phyloP scores from a whole-genome alignment of 1,140 invertebrate species.

The Apolygus lucorum region DNA sequence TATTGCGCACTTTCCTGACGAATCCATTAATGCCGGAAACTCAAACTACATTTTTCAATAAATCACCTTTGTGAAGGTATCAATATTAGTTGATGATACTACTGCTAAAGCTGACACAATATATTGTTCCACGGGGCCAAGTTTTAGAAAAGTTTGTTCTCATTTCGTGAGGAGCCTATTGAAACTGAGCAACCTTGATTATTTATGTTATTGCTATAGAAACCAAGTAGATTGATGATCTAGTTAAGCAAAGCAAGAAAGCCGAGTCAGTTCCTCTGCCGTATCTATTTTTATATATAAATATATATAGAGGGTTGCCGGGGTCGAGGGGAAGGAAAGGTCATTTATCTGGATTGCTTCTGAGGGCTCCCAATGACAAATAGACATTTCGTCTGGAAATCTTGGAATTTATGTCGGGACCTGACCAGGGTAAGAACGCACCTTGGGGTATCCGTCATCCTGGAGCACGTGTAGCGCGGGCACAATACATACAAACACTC shows the following conservation, averaged over 20 bases:
- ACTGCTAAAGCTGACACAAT: no score
- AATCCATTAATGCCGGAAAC: no score
- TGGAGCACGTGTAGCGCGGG: not conserved
- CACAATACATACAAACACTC: not conserved
- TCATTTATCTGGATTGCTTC: conserved; percentile 29
- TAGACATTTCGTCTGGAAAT: conserved; percentile 30
- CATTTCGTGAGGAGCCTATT: no score
- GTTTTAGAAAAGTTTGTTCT: no score
- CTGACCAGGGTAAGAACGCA: conserved; percentile 28
- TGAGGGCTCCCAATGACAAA: conserved; percentile 26
- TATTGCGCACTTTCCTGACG: no score
- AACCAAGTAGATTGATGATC: no score
- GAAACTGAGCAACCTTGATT: no score
- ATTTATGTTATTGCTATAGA: no score
- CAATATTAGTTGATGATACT: no score
- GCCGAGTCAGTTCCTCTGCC: not conserved
- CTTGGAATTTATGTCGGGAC: conserved; percentile 29
- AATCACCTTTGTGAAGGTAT: no score
- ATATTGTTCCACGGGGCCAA: no score
- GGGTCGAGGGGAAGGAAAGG: conserved; percentile 8
- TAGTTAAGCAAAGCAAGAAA: not conserved
- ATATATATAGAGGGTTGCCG: conserved; percentile 6
- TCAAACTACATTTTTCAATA: no score
- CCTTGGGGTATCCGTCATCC: conserved; percentile 23
- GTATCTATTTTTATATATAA: conserved; percentile 19